Conservation (phyloP, 2,888 invertebrate species). For the Coremacera marginata region DNA sequence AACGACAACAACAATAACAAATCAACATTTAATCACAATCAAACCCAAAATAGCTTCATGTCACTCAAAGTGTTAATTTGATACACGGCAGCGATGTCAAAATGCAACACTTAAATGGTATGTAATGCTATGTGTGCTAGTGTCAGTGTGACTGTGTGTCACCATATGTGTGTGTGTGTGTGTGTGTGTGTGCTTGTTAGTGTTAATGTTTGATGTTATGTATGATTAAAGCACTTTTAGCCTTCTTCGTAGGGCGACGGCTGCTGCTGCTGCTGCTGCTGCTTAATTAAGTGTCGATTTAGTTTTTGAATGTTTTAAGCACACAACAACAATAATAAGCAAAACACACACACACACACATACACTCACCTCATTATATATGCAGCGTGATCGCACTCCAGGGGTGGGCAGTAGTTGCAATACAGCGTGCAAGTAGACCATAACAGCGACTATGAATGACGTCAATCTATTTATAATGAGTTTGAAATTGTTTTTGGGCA, state of each 20-base stretch:
- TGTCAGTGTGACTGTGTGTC: neutral
- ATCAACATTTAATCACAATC: neutral
- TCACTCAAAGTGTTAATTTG: constrained; percentile 19
- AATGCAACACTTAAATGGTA: neutral
- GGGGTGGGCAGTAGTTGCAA: constrained; percentile 4
- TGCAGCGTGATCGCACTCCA: constrained; percentile 11
- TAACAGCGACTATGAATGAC: constrained; percentile 1
- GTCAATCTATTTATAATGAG: constrained; percentile 37
- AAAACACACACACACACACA: neutral
- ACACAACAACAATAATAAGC: neutral
- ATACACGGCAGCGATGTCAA: neutral
- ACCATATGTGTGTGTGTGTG: neutral
- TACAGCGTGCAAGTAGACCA: neutral
- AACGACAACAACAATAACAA: neutral
- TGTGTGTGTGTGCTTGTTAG: neutral
- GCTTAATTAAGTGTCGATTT: constrained; percentile 31
- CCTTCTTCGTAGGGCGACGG: neutral
- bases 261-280: neutral
- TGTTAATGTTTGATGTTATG: constrained; percentile 6
- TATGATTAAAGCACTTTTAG: constrained; percentile 5
- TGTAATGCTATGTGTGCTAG: neutral
- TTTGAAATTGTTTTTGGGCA: constrained; percentile 27
- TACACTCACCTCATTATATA: constrained; percentile 2
- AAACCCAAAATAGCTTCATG: constrained; percentile 10
- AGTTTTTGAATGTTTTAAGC: constrained; percentile 12